These are phyloP conservation scores for Eubasilissa splendida DNA, from an alignment of 2,888 invertebrate species.

Conservation along the genomic window DNA sequence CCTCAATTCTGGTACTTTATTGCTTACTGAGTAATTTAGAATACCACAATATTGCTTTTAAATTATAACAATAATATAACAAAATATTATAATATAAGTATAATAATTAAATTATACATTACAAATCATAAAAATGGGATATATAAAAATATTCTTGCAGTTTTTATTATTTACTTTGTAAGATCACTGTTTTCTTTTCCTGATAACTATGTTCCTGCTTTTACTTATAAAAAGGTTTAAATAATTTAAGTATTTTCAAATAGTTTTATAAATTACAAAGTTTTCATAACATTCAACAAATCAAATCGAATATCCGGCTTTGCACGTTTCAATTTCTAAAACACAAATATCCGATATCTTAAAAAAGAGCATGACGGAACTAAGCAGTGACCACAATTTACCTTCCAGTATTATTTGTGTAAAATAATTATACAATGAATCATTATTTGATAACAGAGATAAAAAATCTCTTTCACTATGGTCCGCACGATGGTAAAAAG, in stretches of 20 bases:
- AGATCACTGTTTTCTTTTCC: too few species aligned
- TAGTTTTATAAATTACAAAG: not conserved
- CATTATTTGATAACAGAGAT: conserved; percentile 26
- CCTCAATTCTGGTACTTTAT: too few species aligned
- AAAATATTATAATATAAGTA: too few species aligned
- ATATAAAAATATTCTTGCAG: too few species aligned
- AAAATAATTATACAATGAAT: conserved; percentile 49
- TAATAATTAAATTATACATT: too few species aligned
- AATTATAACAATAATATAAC: too few species aligned
- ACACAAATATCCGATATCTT: not conserved
- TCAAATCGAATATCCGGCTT: conserved; percentile 9
- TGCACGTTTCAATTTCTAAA: not conserved
- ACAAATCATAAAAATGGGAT: too few species aligned
- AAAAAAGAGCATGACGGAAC: conserved; percentile 34
- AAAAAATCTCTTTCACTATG: conserved; percentile 25
- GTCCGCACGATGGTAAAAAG: conserved; percentile 22
- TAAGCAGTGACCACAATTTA: conserved; percentile 22
- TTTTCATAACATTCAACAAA: conserved; percentile 1
- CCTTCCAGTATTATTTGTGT: conserved; percentile 24
- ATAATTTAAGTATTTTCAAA: not conserved
- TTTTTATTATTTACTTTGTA: too few species aligned
- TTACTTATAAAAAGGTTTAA: too few species aligned
- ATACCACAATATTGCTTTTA: too few species aligned
- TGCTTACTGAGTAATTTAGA: too few species aligned
- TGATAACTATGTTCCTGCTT: too few species aligned